Evolutionary conservation across 2,888 invertebrate genomes (phyloP).

Genomic region (Ochropleura leucogaster): DNA sequence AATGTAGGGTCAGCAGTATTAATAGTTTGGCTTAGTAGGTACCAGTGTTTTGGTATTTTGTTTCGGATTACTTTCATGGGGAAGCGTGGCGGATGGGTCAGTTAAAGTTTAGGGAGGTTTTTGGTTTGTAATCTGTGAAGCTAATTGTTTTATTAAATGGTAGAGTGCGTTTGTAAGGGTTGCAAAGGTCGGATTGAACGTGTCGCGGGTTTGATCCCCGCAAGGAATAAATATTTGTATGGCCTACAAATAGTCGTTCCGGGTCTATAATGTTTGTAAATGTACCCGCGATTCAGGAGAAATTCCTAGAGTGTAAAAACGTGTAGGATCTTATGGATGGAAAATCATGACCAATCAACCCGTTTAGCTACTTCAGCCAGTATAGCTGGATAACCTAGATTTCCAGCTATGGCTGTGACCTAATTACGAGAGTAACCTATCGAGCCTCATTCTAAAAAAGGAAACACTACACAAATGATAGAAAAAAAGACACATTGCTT

Average conservation of each 20-base stretch:
- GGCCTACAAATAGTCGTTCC: no score
- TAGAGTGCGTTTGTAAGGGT: neutral
- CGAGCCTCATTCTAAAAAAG: neutral
- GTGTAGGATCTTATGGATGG: neutral
- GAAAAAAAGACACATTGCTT: constrained; percentile 17
- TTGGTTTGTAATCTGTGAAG: constrained; percentile 1
- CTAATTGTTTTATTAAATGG: constrained; percentile 26
- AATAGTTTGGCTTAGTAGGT: constrained; percentile 54
- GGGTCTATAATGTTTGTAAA: no score
- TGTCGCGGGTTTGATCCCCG: no score
- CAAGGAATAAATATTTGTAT: no score
- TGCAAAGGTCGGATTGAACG: neutral
- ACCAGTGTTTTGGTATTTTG: constrained; percentile 47
- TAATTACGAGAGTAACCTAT: neutral
- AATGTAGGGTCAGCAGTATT: constrained; percentile 72
- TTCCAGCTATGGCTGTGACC: neutral
- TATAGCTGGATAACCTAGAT: neutral
- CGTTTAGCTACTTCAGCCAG: no score
- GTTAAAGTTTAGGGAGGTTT: constrained; percentile 18
- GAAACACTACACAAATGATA: neutral
- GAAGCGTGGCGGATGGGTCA: neutral
- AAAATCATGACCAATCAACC: neutral
- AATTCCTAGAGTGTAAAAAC: no score
- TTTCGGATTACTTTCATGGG: constrained; percentile 31
- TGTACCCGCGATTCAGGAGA: no score